Base-by-base conservation (phyloP, 1,140 invertebrate genomes). In the Lucilia sericata region DNA sequence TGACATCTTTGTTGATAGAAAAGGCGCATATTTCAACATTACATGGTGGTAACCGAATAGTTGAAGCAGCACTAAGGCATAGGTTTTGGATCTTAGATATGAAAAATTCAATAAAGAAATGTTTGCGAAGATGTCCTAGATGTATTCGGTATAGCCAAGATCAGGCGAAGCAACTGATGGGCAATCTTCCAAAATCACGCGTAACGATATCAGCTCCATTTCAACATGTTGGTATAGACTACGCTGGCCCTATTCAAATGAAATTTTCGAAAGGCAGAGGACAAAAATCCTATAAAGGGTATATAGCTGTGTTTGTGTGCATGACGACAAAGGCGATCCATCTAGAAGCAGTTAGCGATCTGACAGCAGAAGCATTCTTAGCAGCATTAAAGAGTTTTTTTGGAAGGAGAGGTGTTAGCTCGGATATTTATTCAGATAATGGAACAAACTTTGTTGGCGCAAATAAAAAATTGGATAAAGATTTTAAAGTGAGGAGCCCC, bases 401-500 rank as follows among this genome's bases (percentile, higher is more conserved):
- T 36, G 78, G 84, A 0, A 84, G 87, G 17, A 82, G 87, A 47
- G 90, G 90, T 25, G 51, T 86, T 8, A 87, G 86, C 19, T 42
- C n/a, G n/a, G n/a, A n/a, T n/a, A n/a, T n/a, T n/a, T n/a, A n/a
- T n/a, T n/a, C 83, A 0, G 91, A 91, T 75, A 86, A 87, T 83
- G 90, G 87, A 2, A 88, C 87, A 0, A 91, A 90, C 75, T 91
- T 91, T 81, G 82, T 88, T 10, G 87, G 86, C 7, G 86, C 86
- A 60, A 60, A 60, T 30, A 87, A 85, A 47, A 19, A 74, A 36
- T 13, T 84, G 4, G 36, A 30, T 21, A 55, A 25, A 25, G 83
- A 86, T 30, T 85, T 87, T 74, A 84, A 70, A 13, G 30, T 80
- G 82, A 3, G 55, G 49, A 12, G 34, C 90, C 25, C 88, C 91